phyloP scores from a whole-genome alignment of 2,113 vertebrate species.

The Spilogale gracilis region DNA sequence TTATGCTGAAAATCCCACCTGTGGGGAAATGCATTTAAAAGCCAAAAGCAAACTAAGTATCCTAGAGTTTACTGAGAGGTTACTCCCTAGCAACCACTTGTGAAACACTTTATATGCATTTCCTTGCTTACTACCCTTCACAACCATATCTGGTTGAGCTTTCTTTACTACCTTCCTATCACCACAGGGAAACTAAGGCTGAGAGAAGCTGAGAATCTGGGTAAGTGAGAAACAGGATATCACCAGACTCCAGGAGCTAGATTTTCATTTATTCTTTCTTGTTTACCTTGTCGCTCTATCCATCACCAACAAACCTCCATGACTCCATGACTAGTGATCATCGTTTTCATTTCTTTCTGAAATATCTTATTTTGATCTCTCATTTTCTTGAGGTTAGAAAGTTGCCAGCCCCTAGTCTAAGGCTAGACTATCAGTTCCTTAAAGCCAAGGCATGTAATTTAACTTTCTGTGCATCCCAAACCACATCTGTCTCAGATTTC shows the following conservation, averaged over 20 bases:
- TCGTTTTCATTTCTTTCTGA: neutral
- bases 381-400: conserved; percentile 39
- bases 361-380: neutral
- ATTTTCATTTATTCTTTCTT: neutral
- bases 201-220: neutral
- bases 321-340: neutral
- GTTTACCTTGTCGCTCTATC: neutral
- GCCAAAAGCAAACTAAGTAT: neutral
- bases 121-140: neutral
- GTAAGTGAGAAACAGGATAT: neutral
- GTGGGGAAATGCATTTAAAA: neutral
- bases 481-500: neutral
- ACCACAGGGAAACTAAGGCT: neutral
- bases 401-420: neutral
- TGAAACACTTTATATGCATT: neutral
- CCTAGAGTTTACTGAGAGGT: neutral
- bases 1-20: neutral
- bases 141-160: neutral
- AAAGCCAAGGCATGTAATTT: neutral
- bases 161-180: neutral
- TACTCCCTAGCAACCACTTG: neutral
- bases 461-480: neutral
- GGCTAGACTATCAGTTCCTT: neutral
- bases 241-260: neutral
- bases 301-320: neutral